Evolutionary conservation across 1,140 invertebrate genomes (phyloP).

Genomic region (Oryctes rhinoceros): DNA sequence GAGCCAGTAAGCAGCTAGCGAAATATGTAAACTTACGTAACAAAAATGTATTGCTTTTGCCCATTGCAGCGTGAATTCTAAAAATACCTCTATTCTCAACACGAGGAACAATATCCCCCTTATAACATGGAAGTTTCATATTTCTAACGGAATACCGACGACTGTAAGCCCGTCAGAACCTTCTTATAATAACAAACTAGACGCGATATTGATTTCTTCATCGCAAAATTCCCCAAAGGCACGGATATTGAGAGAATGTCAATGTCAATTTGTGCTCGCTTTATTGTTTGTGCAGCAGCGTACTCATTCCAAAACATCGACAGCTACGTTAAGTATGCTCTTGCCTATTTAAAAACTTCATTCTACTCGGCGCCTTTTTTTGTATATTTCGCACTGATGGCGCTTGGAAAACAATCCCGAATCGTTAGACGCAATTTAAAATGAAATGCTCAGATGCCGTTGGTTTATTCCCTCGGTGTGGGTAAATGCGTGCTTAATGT

Average conservation of each 20-base stretch:
- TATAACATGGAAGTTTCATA: conserved; percentile 20
- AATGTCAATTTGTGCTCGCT: conserved; percentile 19
- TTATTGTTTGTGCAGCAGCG: background rate
- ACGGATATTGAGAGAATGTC: conserved; percentile 30
- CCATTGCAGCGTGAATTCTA: background rate
- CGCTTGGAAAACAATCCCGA: background rate
- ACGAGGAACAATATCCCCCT: background rate
- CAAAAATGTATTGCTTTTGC: too few species aligned
- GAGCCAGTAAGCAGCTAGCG: too few species aligned
- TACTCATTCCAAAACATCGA: background rate
- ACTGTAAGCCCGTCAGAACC: background rate
- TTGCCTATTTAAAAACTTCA: background rate
- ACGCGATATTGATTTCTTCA: conserved; percentile 35
- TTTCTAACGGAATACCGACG: background rate
- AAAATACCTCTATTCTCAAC: background rate
- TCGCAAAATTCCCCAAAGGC: conserved; percentile 3
- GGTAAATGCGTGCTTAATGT: background rate
- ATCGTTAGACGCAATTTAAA: background rate
- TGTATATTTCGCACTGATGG: background rate
- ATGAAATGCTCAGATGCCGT: background rate
- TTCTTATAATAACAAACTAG: conserved; percentile 31
- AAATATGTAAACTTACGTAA: too few species aligned
- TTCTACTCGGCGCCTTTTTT: background rate
- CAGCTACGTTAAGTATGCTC: background rate
- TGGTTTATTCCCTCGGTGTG: background rate